These are phyloP conservation scores for Triops cancriformis DNA, from an alignment of 1,140 invertebrate genomes.

Conservation along the genomic window DNA sequence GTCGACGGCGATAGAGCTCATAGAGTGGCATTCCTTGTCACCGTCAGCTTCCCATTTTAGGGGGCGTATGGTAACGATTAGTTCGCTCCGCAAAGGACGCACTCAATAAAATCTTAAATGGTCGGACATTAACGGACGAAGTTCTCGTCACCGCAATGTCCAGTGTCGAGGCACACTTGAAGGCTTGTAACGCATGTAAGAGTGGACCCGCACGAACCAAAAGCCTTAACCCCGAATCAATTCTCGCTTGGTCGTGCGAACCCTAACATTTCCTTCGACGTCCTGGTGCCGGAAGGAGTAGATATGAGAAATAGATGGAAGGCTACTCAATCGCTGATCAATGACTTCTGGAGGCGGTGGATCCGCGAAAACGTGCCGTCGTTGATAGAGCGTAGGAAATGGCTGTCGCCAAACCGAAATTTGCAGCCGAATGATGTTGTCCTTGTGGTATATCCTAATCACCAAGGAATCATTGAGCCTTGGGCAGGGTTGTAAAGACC, in stretches of 20 bases:
- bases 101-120: not conserved
- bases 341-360: constrained; percentile 29
- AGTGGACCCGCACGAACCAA: constrained; percentile 23
- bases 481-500: constrained; percentile 8
- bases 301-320: constrained; percentile 19
- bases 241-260: constrained; percentile 22
- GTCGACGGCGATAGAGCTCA: constrained; percentile 24
- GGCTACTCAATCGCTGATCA: constrained; percentile 15
- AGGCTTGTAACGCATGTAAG: constrained; percentile 27
- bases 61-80: constrained; percentile 33
- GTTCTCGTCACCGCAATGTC: constrained; percentile 22
- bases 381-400: constrained; percentile 21
- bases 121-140: not conserved
- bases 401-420: constrained; percentile 14
- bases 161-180: constrained; percentile 21
- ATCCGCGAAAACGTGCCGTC: constrained; percentile 23
- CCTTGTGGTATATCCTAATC: constrained; percentile 24
- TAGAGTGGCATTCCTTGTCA: constrained; percentile 32
- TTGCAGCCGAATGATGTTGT: constrained; percentile 18
- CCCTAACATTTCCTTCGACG: not conserved
- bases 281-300: constrained; percentile 15
- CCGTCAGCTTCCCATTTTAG: constrained; percentile 30
- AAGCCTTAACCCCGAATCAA: constrained; percentile 30
- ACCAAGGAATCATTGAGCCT: constrained; percentile 25
- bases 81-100: constrained; percentile 24